Evolutionary conservation across 2,797 vertebrate species (phyloP).

Genomic region (Arrhamphus sclerolepis): DNA sequence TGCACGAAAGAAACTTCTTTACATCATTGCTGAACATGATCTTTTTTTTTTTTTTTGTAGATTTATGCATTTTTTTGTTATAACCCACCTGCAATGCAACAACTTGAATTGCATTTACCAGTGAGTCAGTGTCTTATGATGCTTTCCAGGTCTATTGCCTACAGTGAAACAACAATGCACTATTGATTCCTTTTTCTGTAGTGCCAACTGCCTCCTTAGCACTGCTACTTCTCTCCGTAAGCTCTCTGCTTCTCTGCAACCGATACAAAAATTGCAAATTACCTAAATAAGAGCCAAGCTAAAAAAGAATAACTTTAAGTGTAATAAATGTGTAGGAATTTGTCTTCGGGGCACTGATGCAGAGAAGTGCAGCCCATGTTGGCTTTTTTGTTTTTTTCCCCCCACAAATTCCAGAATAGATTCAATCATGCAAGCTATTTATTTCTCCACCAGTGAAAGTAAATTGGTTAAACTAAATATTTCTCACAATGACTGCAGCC

Average conservation of each 20-base stretch:
- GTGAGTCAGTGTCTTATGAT: conserved; percentile 50
- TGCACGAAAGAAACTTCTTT: conserved; percentile 32
- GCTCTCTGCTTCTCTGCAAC: conserved; percentile 32
- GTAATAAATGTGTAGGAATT: conserved; percentile 45
- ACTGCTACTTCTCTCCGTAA: conserved; percentile 19
- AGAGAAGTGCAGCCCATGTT: conserved; percentile 31
- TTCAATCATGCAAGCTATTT: conserved; percentile 47
- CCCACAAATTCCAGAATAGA: conserved; percentile 24
- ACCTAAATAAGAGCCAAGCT: conserved; percentile 39
- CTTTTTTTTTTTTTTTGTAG: conserved; percentile 29
- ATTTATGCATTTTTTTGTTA: conserved; percentile 42
- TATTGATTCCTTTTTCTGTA: conserved; percentile 65
- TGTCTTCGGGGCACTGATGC: conserved; percentile 35
- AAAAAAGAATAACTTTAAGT: conserved; percentile 40
- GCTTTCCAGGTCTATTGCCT: conserved; percentile 60
- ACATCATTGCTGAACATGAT: conserved; percentile 29
- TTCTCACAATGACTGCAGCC: conserved; percentile 30
- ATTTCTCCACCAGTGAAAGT: conserved; percentile 36
- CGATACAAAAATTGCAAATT: conserved; percentile 36
- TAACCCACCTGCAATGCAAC: conserved; percentile 49
- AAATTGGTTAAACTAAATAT: conserved; percentile 41
- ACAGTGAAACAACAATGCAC: conserved; percentile 60
- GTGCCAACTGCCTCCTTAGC: conserved; percentile 52
- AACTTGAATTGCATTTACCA: conserved; percentile 46
- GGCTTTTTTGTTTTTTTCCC: conserved; percentile 13